Conservation (phyloP, 2,888 invertebrate species). For the Agrochola lota region DNA sequence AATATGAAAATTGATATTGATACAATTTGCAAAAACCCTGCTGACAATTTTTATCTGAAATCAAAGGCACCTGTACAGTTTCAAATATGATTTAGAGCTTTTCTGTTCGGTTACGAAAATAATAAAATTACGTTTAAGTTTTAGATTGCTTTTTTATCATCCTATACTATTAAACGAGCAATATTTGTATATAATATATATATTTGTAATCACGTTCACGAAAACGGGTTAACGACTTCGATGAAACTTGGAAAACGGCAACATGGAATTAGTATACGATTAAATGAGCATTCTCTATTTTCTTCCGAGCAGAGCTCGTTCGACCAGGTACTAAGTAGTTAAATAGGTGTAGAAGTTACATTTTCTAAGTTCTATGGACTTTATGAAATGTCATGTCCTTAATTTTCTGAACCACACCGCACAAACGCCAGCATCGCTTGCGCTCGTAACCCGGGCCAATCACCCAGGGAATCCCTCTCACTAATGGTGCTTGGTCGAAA, state of each 20-base stretch:
- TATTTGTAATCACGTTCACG: too few species aligned
- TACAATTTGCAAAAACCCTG: not conserved
- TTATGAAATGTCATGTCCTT: not conserved
- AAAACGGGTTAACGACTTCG: too few species aligned
- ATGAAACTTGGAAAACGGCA: too few species aligned
- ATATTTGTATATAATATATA: too few species aligned
- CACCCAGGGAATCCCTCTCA: slow-evolving; percentile 79
- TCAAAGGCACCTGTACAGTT: not conserved
- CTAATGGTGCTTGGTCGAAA: slow-evolving; percentile 85
- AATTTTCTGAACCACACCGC: not conserved
- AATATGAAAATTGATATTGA: too few species aligned
- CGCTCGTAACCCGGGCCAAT: slow-evolving; percentile 49
- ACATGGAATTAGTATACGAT: too few species aligned
- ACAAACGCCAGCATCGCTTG: slow-evolving; percentile 42
- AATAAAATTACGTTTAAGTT: not conserved
- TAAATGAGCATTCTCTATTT: too few species aligned
- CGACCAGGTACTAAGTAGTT: too few species aligned
- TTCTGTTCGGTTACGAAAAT: not conserved
- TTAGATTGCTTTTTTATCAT: not conserved
- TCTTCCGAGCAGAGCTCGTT: too few species aligned
- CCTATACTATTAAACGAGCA: too few species aligned
- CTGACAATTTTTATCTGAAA: not conserved
- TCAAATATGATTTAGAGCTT: not conserved
- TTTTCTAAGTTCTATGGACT: not conserved
- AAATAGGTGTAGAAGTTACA: not conserved